Evolutionary conservation across 1,140 invertebrate species (phyloP).

Genomic region (Drosophila ercepeae): DNA sequence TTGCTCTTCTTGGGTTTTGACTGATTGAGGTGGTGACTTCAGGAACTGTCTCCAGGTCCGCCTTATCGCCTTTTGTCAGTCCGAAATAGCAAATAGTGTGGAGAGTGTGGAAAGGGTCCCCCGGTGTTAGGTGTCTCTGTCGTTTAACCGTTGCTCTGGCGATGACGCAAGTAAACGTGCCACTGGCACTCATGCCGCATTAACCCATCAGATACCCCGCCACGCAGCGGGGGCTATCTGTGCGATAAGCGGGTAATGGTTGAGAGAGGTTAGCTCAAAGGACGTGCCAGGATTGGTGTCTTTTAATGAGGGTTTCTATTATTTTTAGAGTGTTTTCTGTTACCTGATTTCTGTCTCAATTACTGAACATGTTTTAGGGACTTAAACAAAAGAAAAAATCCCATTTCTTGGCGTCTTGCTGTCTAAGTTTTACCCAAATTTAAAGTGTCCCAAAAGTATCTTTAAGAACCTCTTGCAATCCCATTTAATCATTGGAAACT

Average conservation of each 20-base stretch:
- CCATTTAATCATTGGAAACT: neutral
- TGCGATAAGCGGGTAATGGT: slow-evolving; percentile 19
- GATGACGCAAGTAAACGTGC: slow-evolving; percentile 40
- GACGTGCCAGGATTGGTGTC: slow-evolving; percentile 12
- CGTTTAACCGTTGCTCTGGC: neutral
- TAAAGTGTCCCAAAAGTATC: too few relatives aligned
- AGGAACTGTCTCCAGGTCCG: slow-evolving; percentile 17
- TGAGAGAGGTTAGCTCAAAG: slow-evolving; percentile 1
- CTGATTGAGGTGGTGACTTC: slow-evolving; percentile 70
- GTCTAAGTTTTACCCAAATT: neutral
- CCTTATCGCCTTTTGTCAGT: slow-evolving; percentile 51
- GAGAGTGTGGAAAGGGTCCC: slow-evolving; percentile 11
- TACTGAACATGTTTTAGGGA: neutral
- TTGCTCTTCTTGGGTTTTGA: slow-evolving; percentile 63
- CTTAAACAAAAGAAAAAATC: neutral
- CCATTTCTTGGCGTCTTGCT: neutral
- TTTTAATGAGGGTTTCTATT: slow-evolving; percentile 16
- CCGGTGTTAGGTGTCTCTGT: neutral
- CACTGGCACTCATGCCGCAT: slow-evolving; percentile 12
- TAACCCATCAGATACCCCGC: slow-evolving; percentile 25
- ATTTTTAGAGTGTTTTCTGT: neutral
- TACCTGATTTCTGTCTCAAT: neutral
- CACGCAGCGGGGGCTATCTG: slow-evolving; percentile 24
- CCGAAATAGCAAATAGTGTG: slow-evolving; percentile 45
- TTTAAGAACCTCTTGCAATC: neutral